phyloP scores from a whole-genome alignment of 2,888 invertebrate genomes.

The Drosophila nr. medialis region DNA sequence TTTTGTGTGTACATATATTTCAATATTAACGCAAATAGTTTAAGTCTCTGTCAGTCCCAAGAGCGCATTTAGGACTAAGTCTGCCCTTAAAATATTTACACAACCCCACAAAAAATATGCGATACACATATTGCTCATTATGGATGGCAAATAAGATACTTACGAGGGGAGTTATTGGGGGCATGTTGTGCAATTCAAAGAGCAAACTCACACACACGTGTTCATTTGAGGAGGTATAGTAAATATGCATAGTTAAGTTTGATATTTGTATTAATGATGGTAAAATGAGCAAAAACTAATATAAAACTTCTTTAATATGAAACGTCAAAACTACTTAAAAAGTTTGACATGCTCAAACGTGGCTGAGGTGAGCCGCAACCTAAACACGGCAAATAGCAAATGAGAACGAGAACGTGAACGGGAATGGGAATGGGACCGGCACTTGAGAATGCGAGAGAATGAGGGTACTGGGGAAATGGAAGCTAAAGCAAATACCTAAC shows the following conservation, averaged over 20 bases:
- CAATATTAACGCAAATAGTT: conserved; percentile 48
- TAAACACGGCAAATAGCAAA: conserved; percentile 39
- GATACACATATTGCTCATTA: conserved; percentile 67
- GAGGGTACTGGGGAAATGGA: not conserved
- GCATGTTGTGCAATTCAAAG: conserved; percentile 3
- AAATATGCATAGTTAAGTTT: conserved; percentile 66
- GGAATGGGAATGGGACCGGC: conserved; percentile 1
- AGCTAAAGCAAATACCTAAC: conserved; percentile 76
- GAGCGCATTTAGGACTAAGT: conserved; percentile 63
- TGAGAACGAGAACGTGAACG: conserved; percentile 8
- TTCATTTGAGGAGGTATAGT: conserved; percentile 30
- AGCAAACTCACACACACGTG: not conserved
- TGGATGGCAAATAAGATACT: conserved; percentile 64
- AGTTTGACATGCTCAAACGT: conserved; percentile 68
- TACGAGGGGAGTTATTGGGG: conserved; percentile 7
- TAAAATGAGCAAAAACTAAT: conserved; percentile 78
- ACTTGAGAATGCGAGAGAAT: conserved; percentile 11
- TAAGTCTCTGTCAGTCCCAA: conserved; percentile 43
- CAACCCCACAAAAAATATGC: conserved; percentile 58
- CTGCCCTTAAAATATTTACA: conserved; percentile 72
- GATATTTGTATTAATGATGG: conserved; percentile 76
- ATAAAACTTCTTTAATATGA: conserved; percentile 77
- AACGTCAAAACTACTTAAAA: conserved; percentile 78
- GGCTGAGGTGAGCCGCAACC: conserved; percentile 40
- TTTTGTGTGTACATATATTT: not conserved